Percentiles rank a stretch among this genome's conserved stretches.
These are phyloP conservation scores for Rhinopomastus cyanomelas DNA, from an alignment of 2,113 vertebrate species.

Conservation along the genomic window DNA sequence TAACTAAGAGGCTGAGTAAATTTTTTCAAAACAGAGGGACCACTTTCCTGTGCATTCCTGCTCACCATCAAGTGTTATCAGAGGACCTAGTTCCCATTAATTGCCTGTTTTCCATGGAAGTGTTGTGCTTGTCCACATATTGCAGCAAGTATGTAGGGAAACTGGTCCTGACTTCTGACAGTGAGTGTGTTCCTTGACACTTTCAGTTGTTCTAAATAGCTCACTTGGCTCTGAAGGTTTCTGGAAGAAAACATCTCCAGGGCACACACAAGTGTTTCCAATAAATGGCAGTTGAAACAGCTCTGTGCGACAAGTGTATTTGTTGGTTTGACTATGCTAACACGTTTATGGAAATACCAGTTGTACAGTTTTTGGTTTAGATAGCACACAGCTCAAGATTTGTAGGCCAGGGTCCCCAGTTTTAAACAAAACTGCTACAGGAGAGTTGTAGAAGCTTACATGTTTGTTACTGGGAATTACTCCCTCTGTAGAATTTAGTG, in stretches of 20 bases:
- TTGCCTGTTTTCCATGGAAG: not conserved
- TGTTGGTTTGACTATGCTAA: not conserved
- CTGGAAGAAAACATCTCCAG: not conserved
- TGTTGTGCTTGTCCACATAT: not conserved
- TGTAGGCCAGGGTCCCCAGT: not conserved
- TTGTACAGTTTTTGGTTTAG: not conserved
- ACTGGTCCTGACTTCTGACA: not conserved
- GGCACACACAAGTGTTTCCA: not conserved
- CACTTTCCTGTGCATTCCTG: not conserved
- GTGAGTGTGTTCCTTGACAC: not conserved
- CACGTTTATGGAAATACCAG: not conserved
- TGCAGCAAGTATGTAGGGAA: not conserved
- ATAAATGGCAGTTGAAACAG: not conserved
- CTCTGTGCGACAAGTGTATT: not conserved
- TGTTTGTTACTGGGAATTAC: not conserved
- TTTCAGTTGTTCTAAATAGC: not conserved
- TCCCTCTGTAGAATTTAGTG: not conserved
- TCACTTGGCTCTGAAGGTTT: not conserved
- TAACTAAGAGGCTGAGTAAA: not conserved
- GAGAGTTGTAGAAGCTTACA: not conserved
- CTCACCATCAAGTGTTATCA: not conserved
- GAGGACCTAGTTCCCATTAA: not conserved
- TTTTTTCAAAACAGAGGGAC: not conserved
- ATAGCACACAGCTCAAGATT: not conserved
- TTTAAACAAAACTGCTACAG: not conserved